Evolutionary conservation across 1,140 invertebrate species (phyloP).

Genomic region (Himalopsyche phryganea): DNA sequence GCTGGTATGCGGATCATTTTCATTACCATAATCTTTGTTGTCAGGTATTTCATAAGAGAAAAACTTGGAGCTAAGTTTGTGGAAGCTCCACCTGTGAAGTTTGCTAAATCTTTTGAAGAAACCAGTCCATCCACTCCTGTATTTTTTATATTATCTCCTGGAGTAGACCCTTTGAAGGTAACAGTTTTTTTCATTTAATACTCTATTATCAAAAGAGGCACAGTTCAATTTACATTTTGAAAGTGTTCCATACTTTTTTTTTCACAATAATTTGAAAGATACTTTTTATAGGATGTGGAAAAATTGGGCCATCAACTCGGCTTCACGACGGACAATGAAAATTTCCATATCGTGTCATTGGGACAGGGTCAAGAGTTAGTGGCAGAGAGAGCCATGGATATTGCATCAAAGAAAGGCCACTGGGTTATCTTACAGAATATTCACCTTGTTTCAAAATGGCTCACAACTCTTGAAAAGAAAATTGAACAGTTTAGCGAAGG

Average conservation of each 20-base stretch:
- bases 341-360: constrained; percentile 90
- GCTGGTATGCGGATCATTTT: no score
- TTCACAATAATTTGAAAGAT: no score
- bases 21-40: no score
- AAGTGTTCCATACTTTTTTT: no score
- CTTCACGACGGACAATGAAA: constrained; percentile 75
- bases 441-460: constrained; percentile 87
- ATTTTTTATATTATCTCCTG: constrained; percentile 93
- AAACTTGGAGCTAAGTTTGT: constrained; percentile 81
- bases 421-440: constrained; percentile 94
- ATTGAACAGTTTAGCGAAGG: constrained; percentile 74
- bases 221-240: background rate
- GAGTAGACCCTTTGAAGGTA: constrained; percentile 87
- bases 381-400: constrained; percentile 80
- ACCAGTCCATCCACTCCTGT: constrained; percentile 79
- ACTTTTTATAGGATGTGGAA: constrained; percentile 40
- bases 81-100: constrained; percentile 71
- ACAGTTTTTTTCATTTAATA: background rate
- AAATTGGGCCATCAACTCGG: constrained; percentile 61
- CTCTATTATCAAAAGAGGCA: background rate
- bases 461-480: constrained; percentile 84
- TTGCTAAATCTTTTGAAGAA: constrained; percentile 85
- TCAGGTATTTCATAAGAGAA: constrained; percentile 56
- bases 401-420: constrained; percentile 74
- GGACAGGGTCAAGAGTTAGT: constrained; percentile 93